Evolutionary conservation across 2,888 invertebrate genomes (phyloP).

Genomic region (Phanerotoma sp.): DNA sequence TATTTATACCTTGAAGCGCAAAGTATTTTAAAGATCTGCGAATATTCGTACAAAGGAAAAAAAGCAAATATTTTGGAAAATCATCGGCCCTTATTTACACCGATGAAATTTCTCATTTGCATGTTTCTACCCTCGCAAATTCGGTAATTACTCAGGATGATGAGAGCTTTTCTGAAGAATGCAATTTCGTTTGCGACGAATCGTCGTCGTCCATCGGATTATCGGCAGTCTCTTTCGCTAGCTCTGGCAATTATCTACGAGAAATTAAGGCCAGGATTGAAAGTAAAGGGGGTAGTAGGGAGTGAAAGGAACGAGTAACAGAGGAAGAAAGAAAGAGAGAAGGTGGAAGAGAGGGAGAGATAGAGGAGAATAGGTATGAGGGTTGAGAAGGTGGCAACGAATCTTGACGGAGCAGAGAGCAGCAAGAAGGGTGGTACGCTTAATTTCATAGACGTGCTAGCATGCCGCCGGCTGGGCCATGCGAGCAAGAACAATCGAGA

Average conservation of each 20-base stretch:
- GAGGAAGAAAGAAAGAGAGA: background rate
- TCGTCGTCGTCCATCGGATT: conserved; percentile 30
- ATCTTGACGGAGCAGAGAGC: conserved; percentile 40
- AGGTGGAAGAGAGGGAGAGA: conserved; percentile 18
- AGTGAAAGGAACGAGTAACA: conserved; percentile 13
- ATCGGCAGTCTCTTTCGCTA: conserved; percentile 35
- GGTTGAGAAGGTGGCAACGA: conserved; percentile 30
- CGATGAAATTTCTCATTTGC: conserved; percentile 16
- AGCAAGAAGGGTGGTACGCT: conserved; percentile 45
- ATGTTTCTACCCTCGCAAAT: background rate
- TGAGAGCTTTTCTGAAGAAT: conserved; percentile 43
- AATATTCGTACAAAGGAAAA: too few relatives aligned
- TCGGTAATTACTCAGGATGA: conserved; percentile 44
- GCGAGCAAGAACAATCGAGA: conserved; percentile 51
- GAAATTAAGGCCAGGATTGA: conserved; percentile 43
- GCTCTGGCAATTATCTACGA: conserved; percentile 43
- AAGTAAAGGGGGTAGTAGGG: conserved; percentile 9
- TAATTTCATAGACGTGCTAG: conserved; percentile 49
- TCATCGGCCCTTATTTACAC: conserved; percentile 7
- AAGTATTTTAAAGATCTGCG: too few relatives aligned
- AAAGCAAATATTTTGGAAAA: conserved; percentile 1
- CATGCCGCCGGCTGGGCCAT: conserved; percentile 31
- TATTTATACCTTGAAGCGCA: too few relatives aligned
- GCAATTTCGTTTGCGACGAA: conserved; percentile 42
- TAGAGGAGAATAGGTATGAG: conserved; percentile 13